A percentile compares a stretch with the other conserved stretches of the same genome.
phyloP scores from a whole-genome alignment of 2,797 vertebrate species.

The Clarias fuscus region DNA sequence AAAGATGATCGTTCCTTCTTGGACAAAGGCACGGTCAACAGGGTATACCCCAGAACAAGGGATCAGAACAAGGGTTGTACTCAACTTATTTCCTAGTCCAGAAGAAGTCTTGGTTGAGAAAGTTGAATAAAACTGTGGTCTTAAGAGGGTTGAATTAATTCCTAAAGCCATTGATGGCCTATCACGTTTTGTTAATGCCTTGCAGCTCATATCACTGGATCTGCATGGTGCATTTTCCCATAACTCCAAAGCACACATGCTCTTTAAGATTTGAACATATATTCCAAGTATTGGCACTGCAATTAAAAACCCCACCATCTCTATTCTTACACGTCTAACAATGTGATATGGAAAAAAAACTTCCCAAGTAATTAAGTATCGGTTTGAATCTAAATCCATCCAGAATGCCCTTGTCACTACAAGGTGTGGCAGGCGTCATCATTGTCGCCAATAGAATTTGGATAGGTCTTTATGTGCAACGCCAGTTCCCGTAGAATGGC shows the following conservation, averaged over 20 bases:
- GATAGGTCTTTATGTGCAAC: not conserved
- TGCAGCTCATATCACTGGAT: slow-evolving; percentile 3
- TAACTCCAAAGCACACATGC: not conserved
- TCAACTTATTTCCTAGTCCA: not conserved
- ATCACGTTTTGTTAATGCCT: not conserved
- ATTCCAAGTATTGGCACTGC: not conserved
- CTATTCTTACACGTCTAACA: not conserved
- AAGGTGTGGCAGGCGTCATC: not conserved
- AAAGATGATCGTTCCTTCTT: not conserved
- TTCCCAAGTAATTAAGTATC: not conserved
- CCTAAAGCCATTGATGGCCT: not conserved
- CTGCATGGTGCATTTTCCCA: not conserved
- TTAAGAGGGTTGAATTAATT: not conserved
- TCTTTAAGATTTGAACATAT: not conserved
- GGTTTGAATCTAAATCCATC: not conserved
- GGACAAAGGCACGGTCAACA: not conserved
- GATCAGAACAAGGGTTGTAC: not conserved
- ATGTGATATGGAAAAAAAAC: not conserved
- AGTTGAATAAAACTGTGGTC: not conserved
- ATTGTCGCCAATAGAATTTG: not conserved
- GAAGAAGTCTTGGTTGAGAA: not conserved
- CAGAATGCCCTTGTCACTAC: not conserved
- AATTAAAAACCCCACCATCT: not conserved
- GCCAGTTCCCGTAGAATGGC: not conserved
- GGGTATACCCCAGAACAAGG: not conserved